phyloP scores from a whole-genome alignment of 1,140 invertebrate species.

The Papilio polytes region DNA sequence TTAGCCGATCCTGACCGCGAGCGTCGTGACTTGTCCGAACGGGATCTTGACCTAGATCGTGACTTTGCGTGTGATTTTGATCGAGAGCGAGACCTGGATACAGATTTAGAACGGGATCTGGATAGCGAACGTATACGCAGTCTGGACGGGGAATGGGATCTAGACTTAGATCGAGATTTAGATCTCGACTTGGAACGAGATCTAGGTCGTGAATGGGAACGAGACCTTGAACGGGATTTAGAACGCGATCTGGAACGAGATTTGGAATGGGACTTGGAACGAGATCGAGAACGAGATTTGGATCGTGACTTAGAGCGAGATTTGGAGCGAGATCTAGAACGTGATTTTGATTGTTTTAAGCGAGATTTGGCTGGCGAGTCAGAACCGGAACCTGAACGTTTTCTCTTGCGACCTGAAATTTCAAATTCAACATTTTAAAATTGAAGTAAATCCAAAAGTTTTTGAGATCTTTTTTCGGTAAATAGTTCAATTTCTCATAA shows the following conservation, averaged over 20 bases:
- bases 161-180: conserved; percentile 67
- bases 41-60: conserved; percentile 53
- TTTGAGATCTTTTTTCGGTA: background rate
- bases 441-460: background rate
- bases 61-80: conserved; percentile 57
- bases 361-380: conserved; percentile 63
- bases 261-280: conserved; percentile 57
- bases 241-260: conserved; percentile 50
- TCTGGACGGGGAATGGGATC: conserved; percentile 65
- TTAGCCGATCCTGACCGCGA: conserved; percentile 63
- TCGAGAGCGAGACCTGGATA: conserved; percentile 50
- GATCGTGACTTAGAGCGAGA: conserved; percentile 63
- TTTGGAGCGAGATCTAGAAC: conserved; percentile 47
- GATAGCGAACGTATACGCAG: conserved; percentile 75
- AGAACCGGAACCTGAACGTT: conserved; percentile 58
- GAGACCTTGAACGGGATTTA: conserved; percentile 53
- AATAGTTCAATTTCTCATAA: too few relatives aligned
- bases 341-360: conserved; percentile 48
- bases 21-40: conserved; percentile 55
- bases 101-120: conserved; percentile 63
- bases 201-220: conserved; percentile 67
- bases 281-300: conserved; percentile 61
- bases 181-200: conserved; percentile 70
- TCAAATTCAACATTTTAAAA: background rate
- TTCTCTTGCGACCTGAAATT: conserved; percentile 32